Conservation (phyloP, 2,113 vertebrate species). For the Anarrhichthys ocellatus region DNA sequence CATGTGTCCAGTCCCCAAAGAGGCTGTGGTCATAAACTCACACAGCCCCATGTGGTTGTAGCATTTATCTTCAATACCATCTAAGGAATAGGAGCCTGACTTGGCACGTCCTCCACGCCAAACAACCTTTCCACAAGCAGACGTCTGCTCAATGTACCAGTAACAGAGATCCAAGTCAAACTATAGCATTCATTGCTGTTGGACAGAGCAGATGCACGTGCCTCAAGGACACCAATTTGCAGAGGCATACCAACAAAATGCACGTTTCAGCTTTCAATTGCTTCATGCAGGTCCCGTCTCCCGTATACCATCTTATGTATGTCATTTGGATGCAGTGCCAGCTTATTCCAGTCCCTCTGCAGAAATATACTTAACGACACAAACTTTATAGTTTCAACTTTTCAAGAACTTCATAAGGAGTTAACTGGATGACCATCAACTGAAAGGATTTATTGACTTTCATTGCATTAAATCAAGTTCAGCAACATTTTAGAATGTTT, state of each 20-base stretch:
- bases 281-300: constrained; percentile 2
- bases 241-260: constrained; percentile 12
- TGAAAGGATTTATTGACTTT: background rate
- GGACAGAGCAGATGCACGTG: constrained; percentile 35
- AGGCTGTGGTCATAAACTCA: constrained; percentile 45
- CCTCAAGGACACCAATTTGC: constrained; percentile 3
- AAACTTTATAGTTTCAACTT: background rate
- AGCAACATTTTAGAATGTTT: background rate
- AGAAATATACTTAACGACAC: background rate
- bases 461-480: background rate
- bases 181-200: constrained; percentile 16
- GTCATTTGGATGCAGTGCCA: background rate
- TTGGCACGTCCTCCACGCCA: constrained; percentile 69
- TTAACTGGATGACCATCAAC: background rate
- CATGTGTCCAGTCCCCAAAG: constrained; percentile 55
- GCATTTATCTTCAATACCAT: constrained; percentile 78
- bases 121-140: constrained; percentile 72
- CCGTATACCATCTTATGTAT: background rate
- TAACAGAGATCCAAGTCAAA: constrained; percentile 55
- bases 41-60: constrained; percentile 49
- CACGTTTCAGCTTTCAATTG: constrained; percentile 24
- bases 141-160: constrained; percentile 69
- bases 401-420: background rate
- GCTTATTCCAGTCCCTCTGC: background rate
- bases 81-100: constrained; percentile 79